These are phyloP conservation scores for Drosophila paramelanica DNA, from an alignment of 2,888 invertebrate genomes.

Conservation along the genomic window DNA sequence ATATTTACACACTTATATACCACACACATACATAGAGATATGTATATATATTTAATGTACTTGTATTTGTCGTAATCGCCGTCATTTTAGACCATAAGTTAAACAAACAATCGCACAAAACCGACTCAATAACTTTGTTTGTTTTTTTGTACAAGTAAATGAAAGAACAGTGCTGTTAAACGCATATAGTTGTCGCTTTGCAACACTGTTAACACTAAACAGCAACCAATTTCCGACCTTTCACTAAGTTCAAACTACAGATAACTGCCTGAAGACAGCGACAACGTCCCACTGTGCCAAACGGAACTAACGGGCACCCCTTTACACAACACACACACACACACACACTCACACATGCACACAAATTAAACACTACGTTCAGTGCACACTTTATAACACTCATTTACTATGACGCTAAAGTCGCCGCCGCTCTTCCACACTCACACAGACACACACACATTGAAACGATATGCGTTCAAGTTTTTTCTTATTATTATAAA, in stretches of 20 bases:
- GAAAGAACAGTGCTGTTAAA: conserved; percentile 5
- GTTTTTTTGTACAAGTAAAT: neutral
- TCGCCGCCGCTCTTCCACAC: conserved; percentile 47
- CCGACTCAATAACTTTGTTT: neutral
- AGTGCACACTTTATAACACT: conserved; percentile 33
- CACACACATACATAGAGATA: conserved; percentile 9
- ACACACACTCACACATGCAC: conserved; percentile 12
- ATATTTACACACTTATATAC: conserved; percentile 14
- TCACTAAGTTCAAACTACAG: conserved; percentile 35
- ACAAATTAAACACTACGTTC: conserved; percentile 5
- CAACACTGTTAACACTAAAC: conserved; percentile 14
- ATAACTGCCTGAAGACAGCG: conserved; percentile 45
- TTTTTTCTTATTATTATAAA: conserved; percentile 8
- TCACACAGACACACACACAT: conserved; percentile 1
- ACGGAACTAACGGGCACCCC: conserved; percentile 16
- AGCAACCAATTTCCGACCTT: conserved; percentile 22
- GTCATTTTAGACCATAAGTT: conserved; percentile 47
- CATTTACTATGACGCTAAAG: conserved; percentile 4
- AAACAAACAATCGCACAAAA: conserved; percentile 38
- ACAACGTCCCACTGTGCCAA: conserved; percentile 42
- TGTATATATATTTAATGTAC: conserved; percentile 10
- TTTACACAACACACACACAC: neutral
- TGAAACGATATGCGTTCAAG: conserved; percentile 24
- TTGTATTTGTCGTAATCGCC: conserved; percentile 24
- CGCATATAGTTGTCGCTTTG: conserved; percentile 2